Conservation (phyloP, 2,888 invertebrate species). For the Blastobasis lacticolella region DNA sequence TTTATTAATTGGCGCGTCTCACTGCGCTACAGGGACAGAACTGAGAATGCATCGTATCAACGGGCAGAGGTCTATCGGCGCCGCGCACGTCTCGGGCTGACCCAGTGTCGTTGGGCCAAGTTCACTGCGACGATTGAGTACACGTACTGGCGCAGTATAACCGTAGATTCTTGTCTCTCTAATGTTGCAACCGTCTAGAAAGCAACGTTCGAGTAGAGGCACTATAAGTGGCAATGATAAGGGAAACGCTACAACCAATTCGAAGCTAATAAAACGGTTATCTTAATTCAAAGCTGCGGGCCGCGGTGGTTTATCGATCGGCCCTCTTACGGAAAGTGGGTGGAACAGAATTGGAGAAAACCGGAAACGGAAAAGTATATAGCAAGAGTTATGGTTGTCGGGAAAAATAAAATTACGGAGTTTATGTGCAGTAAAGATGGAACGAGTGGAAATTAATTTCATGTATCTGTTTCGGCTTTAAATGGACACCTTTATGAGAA, state of each 20-base stretch:
- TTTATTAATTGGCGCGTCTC: conserved; percentile 33
- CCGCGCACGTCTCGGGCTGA: conserved; percentile 32
- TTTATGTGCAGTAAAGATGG: neutral
- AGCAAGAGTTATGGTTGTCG: neutral
- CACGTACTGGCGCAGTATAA: conserved; percentile 21
- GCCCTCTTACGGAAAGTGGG: conserved; percentile 22
- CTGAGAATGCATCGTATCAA: conserved; percentile 1
- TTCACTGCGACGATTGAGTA: conserved; percentile 32
- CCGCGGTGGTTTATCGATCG: conserved; percentile 38
- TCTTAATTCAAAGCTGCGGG: conserved; percentile 53
- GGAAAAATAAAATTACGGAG: neutral
- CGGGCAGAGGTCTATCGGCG: neutral
- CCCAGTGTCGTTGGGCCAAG: conserved; percentile 53
- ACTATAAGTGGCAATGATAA: conserved; percentile 41
- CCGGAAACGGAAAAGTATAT: conserved; percentile 15
- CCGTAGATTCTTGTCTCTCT: conserved; percentile 24
- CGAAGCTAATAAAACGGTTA: conserved; percentile 58
- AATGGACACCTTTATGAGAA: no score
- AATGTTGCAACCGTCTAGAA: conserved; percentile 41
- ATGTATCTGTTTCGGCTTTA: no score
- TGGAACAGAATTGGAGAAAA: conserved; percentile 33
- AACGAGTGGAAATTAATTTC: no score
- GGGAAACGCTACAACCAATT: conserved; percentile 40
- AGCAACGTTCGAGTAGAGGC: conserved; percentile 29
- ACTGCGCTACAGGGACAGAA: conserved; percentile 14